A percentile compares a stretch with the other conserved stretches of the same genome.
These are phyloP conservation scores for Theristus sp. DNA, from an alignment of 2,888 invertebrate genomes.

Conservation along the genomic window DNA sequence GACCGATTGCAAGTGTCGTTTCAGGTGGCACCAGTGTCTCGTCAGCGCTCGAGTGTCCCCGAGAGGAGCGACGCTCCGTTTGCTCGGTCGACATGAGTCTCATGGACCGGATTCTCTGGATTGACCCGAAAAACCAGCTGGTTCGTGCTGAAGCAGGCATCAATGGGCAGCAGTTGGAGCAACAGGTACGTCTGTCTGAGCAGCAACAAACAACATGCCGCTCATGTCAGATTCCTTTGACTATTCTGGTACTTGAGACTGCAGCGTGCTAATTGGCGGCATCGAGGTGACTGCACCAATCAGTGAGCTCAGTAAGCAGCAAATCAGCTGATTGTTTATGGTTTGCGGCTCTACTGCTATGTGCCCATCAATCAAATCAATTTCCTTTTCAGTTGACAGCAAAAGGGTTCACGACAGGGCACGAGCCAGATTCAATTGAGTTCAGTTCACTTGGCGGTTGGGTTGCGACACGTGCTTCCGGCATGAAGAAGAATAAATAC, in stretches of 20 bases:
- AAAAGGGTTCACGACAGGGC: slow-evolving; percentile 44
- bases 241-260: no score
- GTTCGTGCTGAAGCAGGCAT: slow-evolving; percentile 73
- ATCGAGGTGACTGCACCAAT: no score
- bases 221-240: no score
- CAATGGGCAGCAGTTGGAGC: slow-evolving; percentile 79
- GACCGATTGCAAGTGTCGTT: no score
- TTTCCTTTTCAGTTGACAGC: slow-evolving; percentile 13
- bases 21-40: slow-evolving; percentile 72
- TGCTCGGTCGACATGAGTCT: slow-evolving; percentile 77
- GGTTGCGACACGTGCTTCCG: slow-evolving; percentile 89
- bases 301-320: not conserved
- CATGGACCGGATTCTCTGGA: slow-evolving; percentile 80
- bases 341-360: no score
- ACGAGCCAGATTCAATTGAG: slow-evolving; percentile 95
- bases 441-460: slow-evolving; percentile 77
- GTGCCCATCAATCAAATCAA: no score
- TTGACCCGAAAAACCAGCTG: slow-evolving; percentile 63
- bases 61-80: slow-evolving; percentile 55
- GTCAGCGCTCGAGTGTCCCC: slow-evolving; percentile 64
- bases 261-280: no score
- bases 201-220: no score
- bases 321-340: not conserved
- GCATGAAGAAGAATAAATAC: slow-evolving; percentile 97
- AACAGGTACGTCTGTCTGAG: slow-evolving; percentile 35